A percentile compares a stretch with the other conserved stretches of the same genome.
phyloP scores from a whole-genome alignment of 2,888 invertebrate genomes.

The Ptilodon capucinus region DNA sequence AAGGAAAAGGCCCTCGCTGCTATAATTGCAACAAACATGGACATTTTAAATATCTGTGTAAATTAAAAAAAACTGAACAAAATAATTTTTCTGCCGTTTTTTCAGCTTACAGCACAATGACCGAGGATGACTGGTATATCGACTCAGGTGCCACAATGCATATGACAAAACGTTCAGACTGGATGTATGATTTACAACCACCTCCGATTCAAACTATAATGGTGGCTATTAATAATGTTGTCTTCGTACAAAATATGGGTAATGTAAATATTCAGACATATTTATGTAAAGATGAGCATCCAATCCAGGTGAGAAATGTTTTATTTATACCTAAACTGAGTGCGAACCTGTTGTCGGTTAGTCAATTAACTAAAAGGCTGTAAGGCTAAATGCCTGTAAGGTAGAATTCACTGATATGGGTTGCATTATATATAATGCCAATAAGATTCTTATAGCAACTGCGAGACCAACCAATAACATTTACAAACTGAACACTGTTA shows the following conservation, averaged over 20 bases:
- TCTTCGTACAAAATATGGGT: constrained; percentile 3
- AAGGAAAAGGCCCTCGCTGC: constrained; percentile 13
- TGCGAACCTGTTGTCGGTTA: constrained; percentile 8
- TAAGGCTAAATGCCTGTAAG: constrained; percentile 3
- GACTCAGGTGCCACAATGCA: constrained; percentile 8
- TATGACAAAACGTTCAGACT: constrained; percentile 2
- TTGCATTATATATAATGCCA: constrained; percentile 3
- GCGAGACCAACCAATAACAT: too few species aligned
- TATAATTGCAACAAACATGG: too few species aligned
- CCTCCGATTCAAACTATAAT: background rate
- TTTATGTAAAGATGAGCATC: background rate
- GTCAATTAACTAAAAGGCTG: constrained; percentile 5
- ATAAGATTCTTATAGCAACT: too few species aligned
- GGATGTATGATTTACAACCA: background rate
- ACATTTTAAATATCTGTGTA: too few species aligned
- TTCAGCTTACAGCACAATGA: background rate
- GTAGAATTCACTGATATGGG: constrained; percentile 4
- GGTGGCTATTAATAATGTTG: background rate
- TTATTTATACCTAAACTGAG: constrained; percentile 9
- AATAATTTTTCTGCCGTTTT: constrained; percentile 3
- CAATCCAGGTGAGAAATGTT: constrained; percentile 11
- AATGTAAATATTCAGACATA: constrained; percentile 5
- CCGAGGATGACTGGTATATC: constrained; percentile 1
- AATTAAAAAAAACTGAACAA: too few species aligned
- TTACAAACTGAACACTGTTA: background rate